These are phyloP conservation scores for Dusona sp. DNA, from an alignment of 2,888 invertebrate genomes.

Conservation along the genomic window DNA sequence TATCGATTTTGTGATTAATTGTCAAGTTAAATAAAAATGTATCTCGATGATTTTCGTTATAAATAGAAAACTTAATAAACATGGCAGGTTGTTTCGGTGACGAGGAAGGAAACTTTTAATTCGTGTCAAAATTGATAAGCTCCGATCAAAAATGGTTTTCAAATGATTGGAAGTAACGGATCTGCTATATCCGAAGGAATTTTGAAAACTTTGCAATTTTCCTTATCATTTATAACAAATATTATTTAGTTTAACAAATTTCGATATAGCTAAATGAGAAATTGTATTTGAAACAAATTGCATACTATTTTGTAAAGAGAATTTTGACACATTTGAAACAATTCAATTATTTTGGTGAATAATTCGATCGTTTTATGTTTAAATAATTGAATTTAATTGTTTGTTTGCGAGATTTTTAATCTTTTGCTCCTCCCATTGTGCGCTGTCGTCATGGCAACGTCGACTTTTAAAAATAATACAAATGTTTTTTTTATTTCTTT, in stretches of 20 bases:
- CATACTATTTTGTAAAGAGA: background rate
- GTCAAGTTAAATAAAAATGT: background rate
- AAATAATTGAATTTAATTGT: background rate
- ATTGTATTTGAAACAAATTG: background rate
- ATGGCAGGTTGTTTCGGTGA: background rate
- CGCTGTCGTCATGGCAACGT: background rate
- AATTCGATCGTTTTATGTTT: background rate
- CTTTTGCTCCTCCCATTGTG: background rate
- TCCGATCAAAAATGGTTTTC: background rate
- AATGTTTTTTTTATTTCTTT: background rate
- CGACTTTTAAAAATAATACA: background rate
- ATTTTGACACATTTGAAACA: background rate
- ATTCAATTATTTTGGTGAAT: no score
- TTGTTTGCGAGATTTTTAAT: background rate
- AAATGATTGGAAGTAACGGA: background rate
- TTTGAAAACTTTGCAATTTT: background rate
- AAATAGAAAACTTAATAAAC: background rate
- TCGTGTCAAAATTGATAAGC: no score
- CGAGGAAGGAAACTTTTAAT: no score
- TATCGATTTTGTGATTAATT: background rate
- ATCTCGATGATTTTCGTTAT: background rate
- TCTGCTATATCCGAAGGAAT: background rate
- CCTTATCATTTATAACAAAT: background rate
- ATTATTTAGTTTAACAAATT: no score
- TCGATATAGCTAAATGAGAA: background rate